Conservation (phyloP, 2,113 vertebrate genomes). For the Ammodytes dubius region DNA sequence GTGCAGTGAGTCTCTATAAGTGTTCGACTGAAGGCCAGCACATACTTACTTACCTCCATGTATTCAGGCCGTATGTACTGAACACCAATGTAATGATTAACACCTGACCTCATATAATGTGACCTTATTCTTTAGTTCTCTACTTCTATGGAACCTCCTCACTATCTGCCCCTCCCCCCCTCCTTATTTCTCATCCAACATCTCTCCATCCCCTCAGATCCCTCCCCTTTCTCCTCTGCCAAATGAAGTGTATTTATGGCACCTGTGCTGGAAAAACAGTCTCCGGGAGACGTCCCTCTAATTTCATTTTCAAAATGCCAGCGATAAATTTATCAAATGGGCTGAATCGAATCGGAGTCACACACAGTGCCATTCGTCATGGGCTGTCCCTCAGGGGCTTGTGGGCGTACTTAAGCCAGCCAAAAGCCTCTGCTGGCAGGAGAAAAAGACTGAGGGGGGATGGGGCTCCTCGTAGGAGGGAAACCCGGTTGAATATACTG, state of each 20-base stretch:
- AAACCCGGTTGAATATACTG: constrained; percentile 49
- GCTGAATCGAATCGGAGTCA: constrained; percentile 82
- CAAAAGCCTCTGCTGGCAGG: constrained; percentile 73
- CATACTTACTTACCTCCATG: constrained; percentile 7
- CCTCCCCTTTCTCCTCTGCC: constrained; percentile 65
- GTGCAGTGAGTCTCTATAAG: background rate
- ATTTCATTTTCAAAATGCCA: constrained; percentile 85
- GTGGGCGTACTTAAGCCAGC: constrained; percentile 79
- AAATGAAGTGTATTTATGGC: constrained; percentile 84
- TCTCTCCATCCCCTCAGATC: constrained; percentile 56
- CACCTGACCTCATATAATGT: constrained; percentile 60
- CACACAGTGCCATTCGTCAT: constrained; percentile 80
- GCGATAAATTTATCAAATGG: constrained; percentile 84
- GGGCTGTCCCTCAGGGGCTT: constrained; percentile 74
- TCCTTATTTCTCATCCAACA: constrained; percentile 62
- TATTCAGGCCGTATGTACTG: constrained; percentile 19
- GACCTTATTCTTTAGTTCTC: constrained; percentile 68
- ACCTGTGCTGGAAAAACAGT: constrained; percentile 80
- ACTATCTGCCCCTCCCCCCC: constrained; percentile 28
- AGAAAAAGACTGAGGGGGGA: constrained; percentile 40
- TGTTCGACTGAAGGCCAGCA: constrained; percentile 30
- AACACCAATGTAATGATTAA: constrained; percentile 62
- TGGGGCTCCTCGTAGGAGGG: constrained; percentile 37
- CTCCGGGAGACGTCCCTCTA: constrained; percentile 80
- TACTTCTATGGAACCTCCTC: constrained; percentile 45